Percentiles rank a stretch among this genome's conserved stretches.
Conservation (phyloP, 2,797 vertebrate species). For the Enteromius paludinosus region DNA sequence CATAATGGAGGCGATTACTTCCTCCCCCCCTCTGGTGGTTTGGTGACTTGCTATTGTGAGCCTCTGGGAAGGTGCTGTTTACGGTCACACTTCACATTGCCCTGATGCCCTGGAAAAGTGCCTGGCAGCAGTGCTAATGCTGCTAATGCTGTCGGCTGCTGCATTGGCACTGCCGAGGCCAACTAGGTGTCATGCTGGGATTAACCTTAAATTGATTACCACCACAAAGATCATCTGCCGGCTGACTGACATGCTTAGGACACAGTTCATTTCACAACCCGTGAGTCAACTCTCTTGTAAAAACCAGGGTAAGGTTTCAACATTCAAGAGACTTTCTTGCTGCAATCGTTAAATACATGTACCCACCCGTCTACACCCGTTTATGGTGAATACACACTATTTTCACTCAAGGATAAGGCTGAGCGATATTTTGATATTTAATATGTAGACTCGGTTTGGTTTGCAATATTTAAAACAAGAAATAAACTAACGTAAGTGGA, state of each 20-base stretch:
- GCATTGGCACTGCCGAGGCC: conserved; percentile 59
- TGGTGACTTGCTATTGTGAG: conserved; percentile 56
- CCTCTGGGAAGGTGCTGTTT: conserved; percentile 67
- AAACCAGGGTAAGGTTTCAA: conserved; percentile 28
- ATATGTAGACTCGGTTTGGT: neutral
- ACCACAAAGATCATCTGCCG: conserved; percentile 53
- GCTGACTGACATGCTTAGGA: conserved; percentile 63
- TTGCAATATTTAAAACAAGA: neutral
- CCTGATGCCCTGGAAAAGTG: conserved; percentile 60
- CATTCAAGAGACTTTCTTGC: conserved; percentile 34
- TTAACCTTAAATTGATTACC: conserved; percentile 64
- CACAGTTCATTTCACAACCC: conserved; percentile 68
- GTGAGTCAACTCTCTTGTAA: conserved; percentile 25
- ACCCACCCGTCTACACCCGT: neutral
- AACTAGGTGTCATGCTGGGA: conserved; percentile 66
- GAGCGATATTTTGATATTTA: neutral
- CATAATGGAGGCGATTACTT: conserved; percentile 78
- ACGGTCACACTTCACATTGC: conserved; percentile 71
- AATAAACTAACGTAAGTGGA: neutral
- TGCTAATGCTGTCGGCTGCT: conserved; percentile 50
- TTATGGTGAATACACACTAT: neutral
- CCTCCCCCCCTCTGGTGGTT: conserved; percentile 64
- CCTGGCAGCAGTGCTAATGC: conserved; percentile 62
- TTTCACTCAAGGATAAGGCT: neutral
- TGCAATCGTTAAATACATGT: conserved; percentile 13